Conservation (phyloP, 1,140 invertebrate genomes). For the Pseudomyrmex pallidus region DNA sequence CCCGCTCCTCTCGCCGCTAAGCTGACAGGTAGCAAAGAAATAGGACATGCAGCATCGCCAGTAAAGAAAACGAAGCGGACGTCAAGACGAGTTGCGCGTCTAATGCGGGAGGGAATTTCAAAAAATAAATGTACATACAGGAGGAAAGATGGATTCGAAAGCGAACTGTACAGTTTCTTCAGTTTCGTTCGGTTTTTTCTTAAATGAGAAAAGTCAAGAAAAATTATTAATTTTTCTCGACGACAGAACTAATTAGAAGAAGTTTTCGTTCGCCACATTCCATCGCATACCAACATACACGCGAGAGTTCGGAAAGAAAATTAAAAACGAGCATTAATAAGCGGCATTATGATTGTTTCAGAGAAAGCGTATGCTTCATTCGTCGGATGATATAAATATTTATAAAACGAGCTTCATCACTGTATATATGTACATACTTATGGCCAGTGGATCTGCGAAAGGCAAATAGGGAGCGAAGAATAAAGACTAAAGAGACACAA, state of each 20-base stretch:
- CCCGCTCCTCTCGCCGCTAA: constrained; percentile 60
- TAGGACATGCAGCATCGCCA: constrained; percentile 69
- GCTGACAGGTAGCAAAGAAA: constrained; percentile 62
- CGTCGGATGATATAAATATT: neutral
- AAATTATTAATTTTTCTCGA: too few relatives aligned
- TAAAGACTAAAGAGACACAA: constrained; percentile 30
- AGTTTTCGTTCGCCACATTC: too few relatives aligned
- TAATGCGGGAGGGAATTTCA: neutral
- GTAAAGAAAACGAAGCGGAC: constrained; percentile 45
- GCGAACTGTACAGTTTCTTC: too few relatives aligned
- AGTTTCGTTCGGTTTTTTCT: too few relatives aligned
- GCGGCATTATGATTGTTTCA: neutral
- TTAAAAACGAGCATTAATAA: neutral
- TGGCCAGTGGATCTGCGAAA: neutral
- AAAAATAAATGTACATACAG: too few relatives aligned
- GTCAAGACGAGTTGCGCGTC: neutral
- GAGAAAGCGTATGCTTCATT: constrained; percentile 8
- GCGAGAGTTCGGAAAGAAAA: neutral
- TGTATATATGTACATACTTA: constrained; percentile 30
- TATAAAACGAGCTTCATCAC: neutral
- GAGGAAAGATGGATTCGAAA: too few relatives aligned
- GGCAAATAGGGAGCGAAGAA: constrained; percentile 20
- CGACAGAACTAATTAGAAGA: too few relatives aligned
- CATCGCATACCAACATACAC: neutral
- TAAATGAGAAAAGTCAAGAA: too few relatives aligned